Base-by-base conservation (phyloP, 1,140 invertebrate species). In the Leptopilina clavipes region DNA sequence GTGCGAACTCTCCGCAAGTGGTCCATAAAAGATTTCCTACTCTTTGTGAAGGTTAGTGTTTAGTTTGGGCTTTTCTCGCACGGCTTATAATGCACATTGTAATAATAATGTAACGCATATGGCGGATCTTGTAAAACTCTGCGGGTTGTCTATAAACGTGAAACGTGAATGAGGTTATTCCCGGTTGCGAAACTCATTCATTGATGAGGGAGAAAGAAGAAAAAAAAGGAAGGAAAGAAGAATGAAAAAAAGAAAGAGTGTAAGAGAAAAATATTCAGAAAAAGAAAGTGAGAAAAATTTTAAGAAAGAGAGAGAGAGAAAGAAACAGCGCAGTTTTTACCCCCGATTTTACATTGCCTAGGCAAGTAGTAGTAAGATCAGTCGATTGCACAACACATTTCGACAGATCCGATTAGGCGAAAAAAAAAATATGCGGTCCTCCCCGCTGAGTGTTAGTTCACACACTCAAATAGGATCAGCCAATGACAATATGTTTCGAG, bases 71-170 rank as follows among this genome's bases (percentile, higher is more conserved):
- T 83, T 78, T 81, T 83, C 76, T 82, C 80, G 79, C 80, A 81
- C 81, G 79, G 77, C 79, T 85, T 83, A 86, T 85, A 87, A 85
- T 84, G 81, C 79, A 82, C 84, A 86, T 88, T 88, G 86, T 88
- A 31, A 88, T 88, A 89, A 89, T 89, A 89, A 89, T 89, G 88
- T 89, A 88, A 89, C 88, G 85, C 88, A 88, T 89, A 89, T 89
- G 88, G 87, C 77, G 84, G 84, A 88, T 88, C 86, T 88, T 89
- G 88, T 89, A 89, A 89, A 89, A 89, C 88, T 89, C 88, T 86
- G 88, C 88, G 88, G 88, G 88, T 83, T 76, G 86, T 85, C 83
- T 12, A 5, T 31, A 31, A 31, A 31, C 59, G 59, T 22, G 59
- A 65, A 65, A 79, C 83, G 81, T 88, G 86, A 87, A 89, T 88